Conservation (phyloP, 2,113 vertebrate species). For the Psammodynastes pulverulentus region DNA sequence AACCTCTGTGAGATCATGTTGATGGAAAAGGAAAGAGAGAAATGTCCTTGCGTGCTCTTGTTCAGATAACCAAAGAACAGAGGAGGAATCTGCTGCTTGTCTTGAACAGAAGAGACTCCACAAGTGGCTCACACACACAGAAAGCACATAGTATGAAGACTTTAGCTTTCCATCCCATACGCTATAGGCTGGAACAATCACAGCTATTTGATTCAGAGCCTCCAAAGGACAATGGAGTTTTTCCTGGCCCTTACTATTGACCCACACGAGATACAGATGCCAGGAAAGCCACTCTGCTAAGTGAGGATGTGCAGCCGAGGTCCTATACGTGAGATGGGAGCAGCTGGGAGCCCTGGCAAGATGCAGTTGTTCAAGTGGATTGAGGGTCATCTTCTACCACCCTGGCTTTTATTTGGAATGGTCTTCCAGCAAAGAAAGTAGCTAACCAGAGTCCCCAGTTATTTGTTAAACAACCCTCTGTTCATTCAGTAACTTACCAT, state of each 20-base stretch:
- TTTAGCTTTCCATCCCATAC: not conserved
- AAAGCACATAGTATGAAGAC: not conserved
- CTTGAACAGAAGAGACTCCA: not conserved
- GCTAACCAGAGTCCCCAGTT: not conserved
- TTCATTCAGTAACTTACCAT: constrained; percentile 48
- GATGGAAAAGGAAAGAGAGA: not conserved
- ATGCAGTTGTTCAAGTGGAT: not conserved
- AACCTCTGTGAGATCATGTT: not conserved
- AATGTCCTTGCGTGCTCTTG: not conserved
- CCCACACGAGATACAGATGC: not conserved
- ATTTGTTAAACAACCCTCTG: not conserved
- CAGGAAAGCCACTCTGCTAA: not conserved
- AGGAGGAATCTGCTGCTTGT: not conserved
- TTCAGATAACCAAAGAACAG: not conserved
- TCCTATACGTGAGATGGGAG: not conserved
- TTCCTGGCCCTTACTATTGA: not conserved
- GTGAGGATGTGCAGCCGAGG: not conserved
- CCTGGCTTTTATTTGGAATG: not conserved
- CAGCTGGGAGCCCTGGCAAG: not conserved
- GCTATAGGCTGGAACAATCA: not conserved
- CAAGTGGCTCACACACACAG: not conserved
- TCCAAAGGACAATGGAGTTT: not conserved
- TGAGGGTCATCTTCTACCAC: not conserved
- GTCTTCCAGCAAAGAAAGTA: not conserved
- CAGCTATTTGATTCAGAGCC: not conserved